Percentiles rank a stretch among this genome's conserved stretches.
Evolutionary conservation across 2,113 vertebrate genomes (phyloP).

Genomic region (Chrysemys picta): DNA sequence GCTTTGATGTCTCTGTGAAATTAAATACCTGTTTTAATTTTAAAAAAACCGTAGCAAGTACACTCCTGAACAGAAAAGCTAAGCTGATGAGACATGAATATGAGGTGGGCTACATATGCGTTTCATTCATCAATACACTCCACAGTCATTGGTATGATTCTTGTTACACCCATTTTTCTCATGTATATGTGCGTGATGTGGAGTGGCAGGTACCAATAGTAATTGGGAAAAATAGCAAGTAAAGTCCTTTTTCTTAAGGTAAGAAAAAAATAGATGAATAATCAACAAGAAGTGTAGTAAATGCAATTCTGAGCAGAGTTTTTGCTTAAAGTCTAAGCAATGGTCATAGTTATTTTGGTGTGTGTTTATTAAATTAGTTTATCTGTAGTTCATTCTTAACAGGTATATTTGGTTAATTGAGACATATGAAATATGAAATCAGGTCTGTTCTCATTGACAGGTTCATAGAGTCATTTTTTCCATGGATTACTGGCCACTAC

Average conservation of each 20-base stretch:
- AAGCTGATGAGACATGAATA: not conserved
- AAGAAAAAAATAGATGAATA: not conserved
- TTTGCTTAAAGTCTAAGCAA: not conserved
- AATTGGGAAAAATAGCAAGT: not conserved
- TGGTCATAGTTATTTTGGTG: not conserved
- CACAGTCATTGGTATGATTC: not conserved
- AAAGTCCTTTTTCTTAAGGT: not conserved
- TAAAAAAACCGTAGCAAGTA: not conserved
- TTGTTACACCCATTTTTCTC: not conserved
- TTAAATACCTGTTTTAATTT: not conserved
- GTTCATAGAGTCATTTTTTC: not conserved
- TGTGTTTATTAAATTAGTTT: not conserved
- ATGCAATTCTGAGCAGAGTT: not conserved
- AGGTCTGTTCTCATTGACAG: not conserved
- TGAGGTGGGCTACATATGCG: not conserved
- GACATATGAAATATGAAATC: not conserved
- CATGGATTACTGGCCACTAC: not conserved
- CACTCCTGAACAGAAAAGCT: not conserved
- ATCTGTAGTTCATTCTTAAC: not conserved
- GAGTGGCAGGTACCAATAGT: not conserved
- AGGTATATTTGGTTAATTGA: not conserved
- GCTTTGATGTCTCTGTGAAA: not conserved
- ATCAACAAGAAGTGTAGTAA: not conserved
- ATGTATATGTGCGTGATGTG: not conserved
- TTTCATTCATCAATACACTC: not conserved